A percentile compares a stretch with the other conserved stretches of the same genome.
phyloP scores from a whole-genome alignment of 2,888 invertebrate genomes.

The Spisula solida region DNA sequence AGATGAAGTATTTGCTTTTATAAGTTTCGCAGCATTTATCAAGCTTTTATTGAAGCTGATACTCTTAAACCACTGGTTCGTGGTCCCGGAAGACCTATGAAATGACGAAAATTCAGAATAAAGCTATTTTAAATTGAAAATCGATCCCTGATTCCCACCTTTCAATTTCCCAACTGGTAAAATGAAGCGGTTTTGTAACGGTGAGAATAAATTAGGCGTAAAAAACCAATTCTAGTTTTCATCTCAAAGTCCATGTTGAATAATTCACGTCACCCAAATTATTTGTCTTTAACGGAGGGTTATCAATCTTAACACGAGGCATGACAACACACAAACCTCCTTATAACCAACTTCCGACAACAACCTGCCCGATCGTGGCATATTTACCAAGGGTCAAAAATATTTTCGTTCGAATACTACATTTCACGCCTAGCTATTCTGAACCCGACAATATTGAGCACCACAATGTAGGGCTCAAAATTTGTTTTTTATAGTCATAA shows the following conservation, averaged over 20 bases:
- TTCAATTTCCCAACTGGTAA: neutral
- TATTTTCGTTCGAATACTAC: too few species aligned
- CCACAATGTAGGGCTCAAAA: too few species aligned
- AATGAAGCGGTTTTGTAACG: constrained; percentile 4
- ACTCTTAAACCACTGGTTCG: neutral
- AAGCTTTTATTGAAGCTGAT: neutral
- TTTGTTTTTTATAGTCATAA: too few species aligned
- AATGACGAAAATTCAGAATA: neutral
- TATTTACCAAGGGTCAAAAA: too few species aligned
- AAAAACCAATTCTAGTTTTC: constrained; percentile 3
- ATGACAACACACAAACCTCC: too few species aligned
- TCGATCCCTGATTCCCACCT: neutral
- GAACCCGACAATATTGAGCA: too few species aligned
- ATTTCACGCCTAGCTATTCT: too few species aligned
- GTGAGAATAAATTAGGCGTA: neutral
- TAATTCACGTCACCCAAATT: neutral
- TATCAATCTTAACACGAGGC: too few species aligned
- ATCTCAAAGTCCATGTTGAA: neutral
- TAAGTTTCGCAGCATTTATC: neutral
- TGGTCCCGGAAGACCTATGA: neutral
- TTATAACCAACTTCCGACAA: too few species aligned
- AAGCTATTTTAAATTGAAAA: constrained; percentile 19
- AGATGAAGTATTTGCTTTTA: neutral
- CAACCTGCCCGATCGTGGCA: too few species aligned
- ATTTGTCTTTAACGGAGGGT: neutral